Evolutionary conservation across 2,797 vertebrate species (phyloP).

Genomic region (Saxicola maurus): DNA sequence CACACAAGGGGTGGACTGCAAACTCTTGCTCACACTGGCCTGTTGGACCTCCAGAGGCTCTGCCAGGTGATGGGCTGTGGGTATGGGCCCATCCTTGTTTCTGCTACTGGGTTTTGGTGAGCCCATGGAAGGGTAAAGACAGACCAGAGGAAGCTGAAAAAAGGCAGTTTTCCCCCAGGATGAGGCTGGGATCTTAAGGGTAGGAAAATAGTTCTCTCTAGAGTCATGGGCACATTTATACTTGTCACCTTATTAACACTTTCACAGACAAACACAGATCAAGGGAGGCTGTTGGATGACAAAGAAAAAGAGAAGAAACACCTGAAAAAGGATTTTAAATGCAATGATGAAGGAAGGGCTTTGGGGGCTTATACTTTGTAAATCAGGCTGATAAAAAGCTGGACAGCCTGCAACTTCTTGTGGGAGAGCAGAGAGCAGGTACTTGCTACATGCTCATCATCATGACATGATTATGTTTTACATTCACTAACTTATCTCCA

Average conservation of each 20-base stretch:
- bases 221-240: background rate
- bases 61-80: background rate
- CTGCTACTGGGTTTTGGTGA: background rate
- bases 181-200: background rate
- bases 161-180: background rate
- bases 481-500: background rate
- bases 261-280: background rate
- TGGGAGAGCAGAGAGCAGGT: background rate
- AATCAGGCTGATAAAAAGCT: background rate
- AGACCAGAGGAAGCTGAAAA: background rate
- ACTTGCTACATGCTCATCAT: background rate
- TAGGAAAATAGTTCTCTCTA: background rate
- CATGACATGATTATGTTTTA: background rate
- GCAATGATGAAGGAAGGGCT: background rate
- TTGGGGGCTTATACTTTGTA: background rate
- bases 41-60: background rate
- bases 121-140: background rate
- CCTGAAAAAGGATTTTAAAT: background rate
- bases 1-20: background rate
- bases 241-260: rapidly evolving
- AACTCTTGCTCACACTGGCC: background rate
- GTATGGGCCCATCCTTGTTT: background rate
- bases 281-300: background rate
- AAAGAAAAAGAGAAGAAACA: background rate
- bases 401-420: background rate